Percentiles rank a stretch among this genome's conserved stretches.
Conservation (phyloP, 92 coral and sea anemone genomes). For the Pocillopora grandis region DNA sequence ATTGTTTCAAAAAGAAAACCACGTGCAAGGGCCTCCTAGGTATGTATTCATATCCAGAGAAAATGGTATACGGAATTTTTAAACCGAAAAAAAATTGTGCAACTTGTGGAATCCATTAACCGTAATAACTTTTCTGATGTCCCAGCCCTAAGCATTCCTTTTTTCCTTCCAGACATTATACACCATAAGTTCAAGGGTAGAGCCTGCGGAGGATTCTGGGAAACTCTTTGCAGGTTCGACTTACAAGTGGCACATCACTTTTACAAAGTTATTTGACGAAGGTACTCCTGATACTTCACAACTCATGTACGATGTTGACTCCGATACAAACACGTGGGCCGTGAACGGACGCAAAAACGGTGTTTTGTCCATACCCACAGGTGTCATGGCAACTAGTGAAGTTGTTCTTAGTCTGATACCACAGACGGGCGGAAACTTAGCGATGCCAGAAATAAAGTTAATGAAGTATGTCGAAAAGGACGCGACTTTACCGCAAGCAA, state of each 20-base stretch:
- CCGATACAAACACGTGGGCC: conserved; percentile 78
- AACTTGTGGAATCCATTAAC: no score
- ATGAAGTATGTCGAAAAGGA: conserved; percentile 65
- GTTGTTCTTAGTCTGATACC: conserved; percentile 76
- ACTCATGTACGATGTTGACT: conserved; percentile 80
- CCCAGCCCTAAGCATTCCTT: not conserved
- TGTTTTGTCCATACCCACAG: conserved; percentile 68
- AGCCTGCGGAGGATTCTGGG: conserved; percentile 52
- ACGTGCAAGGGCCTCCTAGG: no score
- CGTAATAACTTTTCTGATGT: no score
- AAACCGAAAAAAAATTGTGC: no score
- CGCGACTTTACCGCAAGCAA: conserved; percentile 27
- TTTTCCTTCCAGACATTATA: conserved; percentile 69
- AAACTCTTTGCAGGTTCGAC: conserved; percentile 59
- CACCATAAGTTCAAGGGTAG: conserved; percentile 74
- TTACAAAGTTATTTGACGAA: conserved; percentile 36
- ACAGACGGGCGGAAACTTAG: conserved; percentile 79
- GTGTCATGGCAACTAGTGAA: conserved; percentile 83
- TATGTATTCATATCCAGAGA: no score
- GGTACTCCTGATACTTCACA: conserved; percentile 40
- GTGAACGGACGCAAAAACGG: conserved; percentile 80
- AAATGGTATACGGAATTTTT: no score
- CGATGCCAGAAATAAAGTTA: conserved; percentile 72
- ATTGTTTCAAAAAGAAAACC: no score
- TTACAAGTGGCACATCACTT: conserved; percentile 70